Conservation (phyloP, 2,797 vertebrate species). For the Coregonus sp. region DNA sequence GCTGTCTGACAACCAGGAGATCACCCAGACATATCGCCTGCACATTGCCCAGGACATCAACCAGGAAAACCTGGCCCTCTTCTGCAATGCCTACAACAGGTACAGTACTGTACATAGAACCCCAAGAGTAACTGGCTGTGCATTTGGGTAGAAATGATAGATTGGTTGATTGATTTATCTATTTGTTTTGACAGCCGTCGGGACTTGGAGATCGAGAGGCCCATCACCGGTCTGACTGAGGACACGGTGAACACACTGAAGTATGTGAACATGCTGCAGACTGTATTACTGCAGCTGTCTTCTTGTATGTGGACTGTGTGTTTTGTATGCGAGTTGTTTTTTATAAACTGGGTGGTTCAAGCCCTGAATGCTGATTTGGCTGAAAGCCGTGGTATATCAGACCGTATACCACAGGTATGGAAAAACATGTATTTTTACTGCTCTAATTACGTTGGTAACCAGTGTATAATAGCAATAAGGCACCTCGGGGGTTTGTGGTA, state of each 20-base stretch:
- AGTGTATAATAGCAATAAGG: too few species aligned
- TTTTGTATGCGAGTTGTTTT: not conserved
- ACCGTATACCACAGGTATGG: too few species aligned
- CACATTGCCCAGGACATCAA: constrained; percentile 94
- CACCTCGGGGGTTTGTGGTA: too few species aligned
- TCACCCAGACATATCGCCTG: constrained; percentile 91
- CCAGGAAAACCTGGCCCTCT: constrained; percentile 90
- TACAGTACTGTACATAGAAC: constrained; percentile 52
- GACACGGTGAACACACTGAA: constrained; percentile 82
- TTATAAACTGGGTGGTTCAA: too few species aligned
- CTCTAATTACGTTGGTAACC: too few species aligned
- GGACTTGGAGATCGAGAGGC: constrained; percentile 91
- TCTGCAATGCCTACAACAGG: constrained; percentile 90
- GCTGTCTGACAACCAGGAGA: constrained; percentile 87
- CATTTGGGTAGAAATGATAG: too few species aligned
- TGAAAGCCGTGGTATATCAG: too few species aligned
- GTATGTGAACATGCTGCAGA: constrained; percentile 63
- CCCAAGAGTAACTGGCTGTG: too few species aligned
- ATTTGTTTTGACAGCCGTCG: constrained; percentile 73
- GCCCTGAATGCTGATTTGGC: too few species aligned
- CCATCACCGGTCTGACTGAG: constrained; percentile 80
- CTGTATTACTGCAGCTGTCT: too few species aligned
- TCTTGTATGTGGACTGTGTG: not conserved
- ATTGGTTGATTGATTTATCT: constrained; percentile 17
- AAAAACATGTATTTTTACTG: too few species aligned